phyloP scores from a whole-genome alignment of 2,797 vertebrate species.

The Chaetophractus vellerosus region DNA sequence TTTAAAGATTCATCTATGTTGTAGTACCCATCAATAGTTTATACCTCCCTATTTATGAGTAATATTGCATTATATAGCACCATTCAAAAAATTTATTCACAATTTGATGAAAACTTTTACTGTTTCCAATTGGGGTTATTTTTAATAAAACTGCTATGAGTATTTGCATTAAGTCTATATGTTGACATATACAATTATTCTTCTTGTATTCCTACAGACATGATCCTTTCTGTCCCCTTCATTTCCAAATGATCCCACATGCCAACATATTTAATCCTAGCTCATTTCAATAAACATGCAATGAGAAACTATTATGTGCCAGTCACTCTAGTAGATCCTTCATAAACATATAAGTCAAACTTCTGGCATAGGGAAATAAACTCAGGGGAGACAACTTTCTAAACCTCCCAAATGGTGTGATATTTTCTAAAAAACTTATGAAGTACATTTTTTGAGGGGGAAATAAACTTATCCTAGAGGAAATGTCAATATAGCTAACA shows the following conservation, averaged over 20 bases:
- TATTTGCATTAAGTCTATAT: neutral
- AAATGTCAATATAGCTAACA: neutral
- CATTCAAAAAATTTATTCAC: neutral
- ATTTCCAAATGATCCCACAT: neutral
- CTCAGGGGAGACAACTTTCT: neutral
- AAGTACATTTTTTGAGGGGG: neutral
- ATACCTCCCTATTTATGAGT: neutral
- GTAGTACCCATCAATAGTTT: neutral
- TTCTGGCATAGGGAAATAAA: neutral
- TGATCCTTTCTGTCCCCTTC: neutral
- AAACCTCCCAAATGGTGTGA: neutral
- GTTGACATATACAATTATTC: neutral
- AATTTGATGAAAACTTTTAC: neutral
- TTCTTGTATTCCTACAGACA: neutral
- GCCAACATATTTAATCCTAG: neutral
- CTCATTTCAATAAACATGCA: neutral
- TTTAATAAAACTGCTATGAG: neutral
- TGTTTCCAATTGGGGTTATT: neutral
- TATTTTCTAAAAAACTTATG: neutral
- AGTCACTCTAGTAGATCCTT: neutral
- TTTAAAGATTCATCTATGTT: neutral
- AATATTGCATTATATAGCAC: neutral
- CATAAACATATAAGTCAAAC: neutral
- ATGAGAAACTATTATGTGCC: neutral
- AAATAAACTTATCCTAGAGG: neutral